Conservation (phyloP, 64 coral and sea anemone species). For the Trachythela sp. region DNA sequence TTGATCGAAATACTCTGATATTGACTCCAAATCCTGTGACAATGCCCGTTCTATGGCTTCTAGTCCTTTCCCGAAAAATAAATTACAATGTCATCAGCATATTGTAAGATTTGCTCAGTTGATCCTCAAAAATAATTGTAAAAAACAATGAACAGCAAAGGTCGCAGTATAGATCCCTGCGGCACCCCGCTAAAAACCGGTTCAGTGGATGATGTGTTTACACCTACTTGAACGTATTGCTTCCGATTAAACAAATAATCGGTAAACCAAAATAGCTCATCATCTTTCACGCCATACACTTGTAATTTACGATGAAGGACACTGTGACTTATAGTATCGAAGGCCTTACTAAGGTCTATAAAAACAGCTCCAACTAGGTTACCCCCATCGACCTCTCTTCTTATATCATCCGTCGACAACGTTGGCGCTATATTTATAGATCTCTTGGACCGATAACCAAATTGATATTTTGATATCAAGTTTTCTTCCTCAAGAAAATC, state of each 20-base stretch:
- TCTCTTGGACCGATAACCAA: not conserved
- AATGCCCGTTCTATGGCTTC: not conserved
- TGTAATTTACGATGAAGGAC: not conserved
- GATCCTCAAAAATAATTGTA: not conserved
- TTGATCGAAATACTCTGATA: not conserved
- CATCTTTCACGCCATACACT: not conserved
- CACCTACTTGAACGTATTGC: not conserved
- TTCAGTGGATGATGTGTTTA: not conserved
- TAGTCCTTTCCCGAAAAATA: not conserved
- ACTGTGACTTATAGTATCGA: not conserved
- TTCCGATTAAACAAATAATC: not conserved
- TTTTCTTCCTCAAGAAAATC: not conserved
- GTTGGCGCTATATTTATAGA: not conserved
- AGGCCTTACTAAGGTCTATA: not conserved
- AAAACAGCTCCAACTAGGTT: not conserved
- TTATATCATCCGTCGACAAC: not conserved
- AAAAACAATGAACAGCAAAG: not conserved
- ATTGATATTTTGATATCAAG: not conserved
- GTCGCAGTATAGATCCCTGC: not conserved
- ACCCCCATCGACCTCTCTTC: not conserved
- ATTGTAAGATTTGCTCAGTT: not conserved
- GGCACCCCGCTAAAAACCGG: not conserved
- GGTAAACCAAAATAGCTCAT: not conserved
- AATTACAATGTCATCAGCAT: slow-evolving; percentile 2
- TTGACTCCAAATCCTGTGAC: not conserved